These are phyloP conservation scores for mouse (Mus musculus) DNA, from an alignment of 2,113 vertebrate genomes.

Conservation along the genomic window DNA sequence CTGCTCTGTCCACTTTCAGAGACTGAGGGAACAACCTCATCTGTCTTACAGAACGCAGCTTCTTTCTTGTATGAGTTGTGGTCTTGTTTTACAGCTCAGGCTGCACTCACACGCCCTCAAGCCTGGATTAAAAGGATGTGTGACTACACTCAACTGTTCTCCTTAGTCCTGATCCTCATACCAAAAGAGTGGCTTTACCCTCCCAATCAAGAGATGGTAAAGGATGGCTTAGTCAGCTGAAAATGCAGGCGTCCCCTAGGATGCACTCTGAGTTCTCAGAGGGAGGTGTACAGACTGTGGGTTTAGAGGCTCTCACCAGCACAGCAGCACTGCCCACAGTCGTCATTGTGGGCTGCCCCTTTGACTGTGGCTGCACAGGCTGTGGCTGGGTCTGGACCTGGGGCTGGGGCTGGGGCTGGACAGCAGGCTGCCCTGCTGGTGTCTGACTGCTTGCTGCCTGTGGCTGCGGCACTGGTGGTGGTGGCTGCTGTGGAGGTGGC, in stretches of 20 bases:
- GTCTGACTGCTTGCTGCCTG: constrained; percentile 72
- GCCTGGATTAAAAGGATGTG: background rate
- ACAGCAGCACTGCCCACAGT: constrained; percentile 93
- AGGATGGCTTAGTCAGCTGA: background rate
- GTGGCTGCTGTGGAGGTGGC: constrained; percentile 52
- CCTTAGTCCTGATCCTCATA: background rate
- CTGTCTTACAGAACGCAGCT: rapidly evolving
- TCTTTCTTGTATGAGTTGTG: background rate
- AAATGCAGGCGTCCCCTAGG: no score
- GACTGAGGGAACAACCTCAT: rapidly evolving
- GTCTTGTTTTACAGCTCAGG: background rate
- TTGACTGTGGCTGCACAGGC: constrained; percentile 86
- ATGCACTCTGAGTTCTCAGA: background rate
- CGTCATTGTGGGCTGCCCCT: constrained; percentile 89
- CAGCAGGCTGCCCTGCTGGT: constrained; percentile 78
- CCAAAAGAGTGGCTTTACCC: background rate
- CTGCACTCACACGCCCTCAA: background rate
- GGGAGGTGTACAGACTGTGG: background rate
- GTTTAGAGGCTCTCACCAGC: constrained; percentile 89
- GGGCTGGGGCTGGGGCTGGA: constrained; percentile 74
- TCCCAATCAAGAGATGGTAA: background rate
- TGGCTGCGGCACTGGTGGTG: constrained; percentile 57
- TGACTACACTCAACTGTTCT: background rate
- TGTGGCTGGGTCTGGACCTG: constrained; percentile 88
- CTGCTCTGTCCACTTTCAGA: rapidly evolving